Conservation (phyloP, 2,113 vertebrate species). For the Triplophysa siluroides region DNA sequence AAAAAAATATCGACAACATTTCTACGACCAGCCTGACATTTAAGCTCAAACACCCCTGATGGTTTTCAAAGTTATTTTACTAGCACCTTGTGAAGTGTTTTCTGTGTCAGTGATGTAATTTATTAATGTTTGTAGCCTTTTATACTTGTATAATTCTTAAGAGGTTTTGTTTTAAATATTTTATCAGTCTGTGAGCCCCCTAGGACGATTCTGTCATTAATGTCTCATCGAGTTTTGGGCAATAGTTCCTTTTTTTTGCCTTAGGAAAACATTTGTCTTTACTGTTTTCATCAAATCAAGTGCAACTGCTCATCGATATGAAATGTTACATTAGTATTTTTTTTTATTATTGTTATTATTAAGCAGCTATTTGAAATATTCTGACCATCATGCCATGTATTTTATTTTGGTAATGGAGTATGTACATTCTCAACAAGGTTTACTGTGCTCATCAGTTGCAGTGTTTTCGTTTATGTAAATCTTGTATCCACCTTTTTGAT, state of each 20-base stretch:
- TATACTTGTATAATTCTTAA: conserved; percentile 99
- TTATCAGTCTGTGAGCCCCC: conserved; percentile 80
- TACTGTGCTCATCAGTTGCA: conserved; percentile 83
- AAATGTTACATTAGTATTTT: conserved; percentile 61
- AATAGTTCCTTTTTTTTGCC: conserved; percentile 50
- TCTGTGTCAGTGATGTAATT: conserved; percentile 99
- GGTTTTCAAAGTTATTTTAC: conserved; percentile 91
- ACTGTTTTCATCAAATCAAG: conserved; percentile 60
- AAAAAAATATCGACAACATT: conserved; percentile 64
- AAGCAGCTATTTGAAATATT: conserved; percentile 78
- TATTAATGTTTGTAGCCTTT: conserved; percentile 99
- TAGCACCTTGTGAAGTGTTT: conserved; percentile 99
- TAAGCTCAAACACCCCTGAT: conserved; percentile 85
- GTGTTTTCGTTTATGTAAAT: conserved; percentile 90
- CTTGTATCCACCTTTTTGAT: conserved; percentile 82
- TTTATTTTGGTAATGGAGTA: conserved; percentile 80
- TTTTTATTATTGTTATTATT: conserved; percentile 65
- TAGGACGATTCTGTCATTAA: conserved; percentile 68
- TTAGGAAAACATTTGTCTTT: conserved; percentile 55
- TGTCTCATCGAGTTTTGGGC: conserved; percentile 62
- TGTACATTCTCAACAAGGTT: conserved; percentile 90
- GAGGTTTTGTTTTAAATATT: conserved; percentile 92
- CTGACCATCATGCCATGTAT: conserved; percentile 73
- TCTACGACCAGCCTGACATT: conserved; percentile 90
- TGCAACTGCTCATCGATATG: conserved; percentile 67